These are phyloP conservation scores for Dipodomys merriami DNA, from an alignment of 2,113 vertebrate genomes.

Conservation along the genomic window DNA sequence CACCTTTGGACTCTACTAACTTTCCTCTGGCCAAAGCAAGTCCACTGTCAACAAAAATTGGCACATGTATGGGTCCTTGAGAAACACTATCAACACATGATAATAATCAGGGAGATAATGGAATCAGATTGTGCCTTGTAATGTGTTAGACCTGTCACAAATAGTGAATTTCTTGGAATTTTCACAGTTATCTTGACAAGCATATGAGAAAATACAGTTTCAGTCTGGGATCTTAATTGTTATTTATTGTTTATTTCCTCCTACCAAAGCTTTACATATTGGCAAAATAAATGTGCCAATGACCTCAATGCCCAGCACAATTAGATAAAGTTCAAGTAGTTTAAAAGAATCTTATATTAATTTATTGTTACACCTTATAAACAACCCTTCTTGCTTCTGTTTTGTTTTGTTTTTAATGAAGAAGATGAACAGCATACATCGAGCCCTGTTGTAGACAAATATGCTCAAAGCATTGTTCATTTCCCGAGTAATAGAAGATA, in stretches of 20 bases:
- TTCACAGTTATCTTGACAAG: neutral
- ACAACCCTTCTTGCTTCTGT: neutral
- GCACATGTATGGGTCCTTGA: neutral
- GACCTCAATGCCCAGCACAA: neutral
- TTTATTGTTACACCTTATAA: neutral
- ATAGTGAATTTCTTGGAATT: neutral
- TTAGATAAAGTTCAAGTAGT: neutral
- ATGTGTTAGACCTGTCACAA: too few relatives aligned
- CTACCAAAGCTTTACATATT: neutral
- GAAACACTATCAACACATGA: neutral
- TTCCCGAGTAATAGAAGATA: neutral
- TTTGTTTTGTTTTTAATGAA: neutral
- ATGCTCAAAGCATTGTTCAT: neutral
- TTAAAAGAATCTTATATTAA: neutral
- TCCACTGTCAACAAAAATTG: neutral
- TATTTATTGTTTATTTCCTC: slow-evolving; percentile 9
- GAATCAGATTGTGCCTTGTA: too few relatives aligned
- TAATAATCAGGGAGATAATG: neutral
- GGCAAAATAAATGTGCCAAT: neutral
- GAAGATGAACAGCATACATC: neutral
- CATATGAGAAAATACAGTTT: neutral
- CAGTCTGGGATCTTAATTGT: neutral
- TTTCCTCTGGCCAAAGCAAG: neutral
- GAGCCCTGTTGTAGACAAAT: accelerated
- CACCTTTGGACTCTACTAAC: neutral